phyloP scores from a whole-genome alignment of 2,888 invertebrate species.

The Euphydryas editha region DNA sequence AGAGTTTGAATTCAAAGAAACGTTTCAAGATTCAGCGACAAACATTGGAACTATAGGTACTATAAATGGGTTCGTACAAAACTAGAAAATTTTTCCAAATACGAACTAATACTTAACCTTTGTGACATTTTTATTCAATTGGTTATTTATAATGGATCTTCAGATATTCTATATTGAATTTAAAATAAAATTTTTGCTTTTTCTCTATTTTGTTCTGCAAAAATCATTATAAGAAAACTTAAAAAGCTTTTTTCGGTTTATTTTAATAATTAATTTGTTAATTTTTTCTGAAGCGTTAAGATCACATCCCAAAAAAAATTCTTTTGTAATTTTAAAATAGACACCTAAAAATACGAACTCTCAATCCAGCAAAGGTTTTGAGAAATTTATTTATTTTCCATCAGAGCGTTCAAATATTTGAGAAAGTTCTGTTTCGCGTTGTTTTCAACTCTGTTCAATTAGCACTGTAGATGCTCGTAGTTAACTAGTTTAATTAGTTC shows the following conservation, averaged over 20 bases:
- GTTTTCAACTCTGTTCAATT: slow-evolving; percentile 48
- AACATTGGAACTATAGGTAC: slow-evolving; percentile 28
- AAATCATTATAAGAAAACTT: no score
- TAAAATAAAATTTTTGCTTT: background rate
- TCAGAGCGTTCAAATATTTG: slow-evolving; percentile 61
- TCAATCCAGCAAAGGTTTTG: slow-evolving; percentile 3
- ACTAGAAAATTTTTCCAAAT: background rate
- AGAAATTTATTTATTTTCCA: slow-evolving; percentile 56
- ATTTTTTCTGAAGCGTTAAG: background rate
- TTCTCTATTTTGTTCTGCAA: no score
- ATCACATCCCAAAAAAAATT: background rate
- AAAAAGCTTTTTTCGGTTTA: no score
- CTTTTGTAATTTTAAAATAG: background rate
- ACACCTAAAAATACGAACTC: background rate
- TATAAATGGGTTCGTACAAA: slow-evolving; percentile 18
- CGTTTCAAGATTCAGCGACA: slow-evolving; percentile 24
- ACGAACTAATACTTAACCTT: background rate
- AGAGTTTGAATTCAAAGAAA: slow-evolving; percentile 32
- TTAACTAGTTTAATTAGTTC: slow-evolving; percentile 45
- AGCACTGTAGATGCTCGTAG: slow-evolving; percentile 31
- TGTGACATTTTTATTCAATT: no score
- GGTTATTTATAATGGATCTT: background rate
- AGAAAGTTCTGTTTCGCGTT: slow-evolving; percentile 45
- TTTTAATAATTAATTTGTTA: no score
- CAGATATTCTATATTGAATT: background rate